A percentile compares a stretch with the other conserved stretches of the same genome.
These are phyloP conservation scores for Scaptomyza montana DNA, from an alignment of 1,140 invertebrate species.

Conservation along the genomic window DNA sequence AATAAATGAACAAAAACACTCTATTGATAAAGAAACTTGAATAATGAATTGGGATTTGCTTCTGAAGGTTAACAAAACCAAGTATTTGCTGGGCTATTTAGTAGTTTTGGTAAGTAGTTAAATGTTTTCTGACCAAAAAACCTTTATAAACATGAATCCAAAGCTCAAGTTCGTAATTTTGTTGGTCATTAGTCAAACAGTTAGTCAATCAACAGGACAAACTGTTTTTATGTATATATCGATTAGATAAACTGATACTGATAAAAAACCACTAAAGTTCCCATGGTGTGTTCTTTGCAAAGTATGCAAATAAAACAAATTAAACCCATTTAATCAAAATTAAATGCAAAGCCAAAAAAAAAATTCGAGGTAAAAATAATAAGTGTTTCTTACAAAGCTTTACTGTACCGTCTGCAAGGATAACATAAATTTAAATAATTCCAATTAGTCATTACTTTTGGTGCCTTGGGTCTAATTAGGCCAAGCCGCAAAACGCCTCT, in stretches of 20 bases:
- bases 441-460: slow-evolving; percentile 65
- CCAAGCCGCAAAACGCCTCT: slow-evolving; percentile 7
- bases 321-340: background rate
- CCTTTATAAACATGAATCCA: background rate
- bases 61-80: no score
- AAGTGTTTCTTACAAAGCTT: background rate
- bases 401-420: background rate
- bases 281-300: background rate
- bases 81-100: no score
- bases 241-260: background rate
- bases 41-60: no score
- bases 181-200: background rate
- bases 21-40: no score
- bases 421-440: slow-evolving; percentile 23
- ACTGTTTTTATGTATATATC: background rate
- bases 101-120: no score
- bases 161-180: background rate
- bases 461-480: slow-evolving; percentile 47
- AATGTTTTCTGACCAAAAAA: no score
- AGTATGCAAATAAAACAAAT: background rate
- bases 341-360: no score
- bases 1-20: no score
- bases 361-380: background rate
- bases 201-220: background rate
- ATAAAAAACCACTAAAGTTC: background rate